Evolutionary conservation across 2,797 vertebrate genomes (phyloP), one percentile per base, ranked within the genome.

Genomic region (Phaenicophaeus curvirostris): DNA sequence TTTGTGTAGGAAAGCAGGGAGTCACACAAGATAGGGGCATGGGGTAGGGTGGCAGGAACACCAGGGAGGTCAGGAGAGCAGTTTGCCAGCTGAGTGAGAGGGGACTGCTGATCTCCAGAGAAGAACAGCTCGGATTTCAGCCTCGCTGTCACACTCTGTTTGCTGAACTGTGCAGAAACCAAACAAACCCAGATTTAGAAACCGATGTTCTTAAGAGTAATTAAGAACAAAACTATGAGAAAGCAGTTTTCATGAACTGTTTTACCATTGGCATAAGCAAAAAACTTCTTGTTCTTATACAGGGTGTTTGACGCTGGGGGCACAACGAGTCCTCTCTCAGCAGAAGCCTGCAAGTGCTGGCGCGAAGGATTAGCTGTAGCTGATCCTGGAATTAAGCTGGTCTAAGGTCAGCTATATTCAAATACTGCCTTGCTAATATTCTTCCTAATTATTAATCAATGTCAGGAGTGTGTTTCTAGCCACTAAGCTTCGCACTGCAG

Each of bases 241-340:
- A 76, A 83, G 61, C 82, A 53, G 57, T 15, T 72, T 53, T 62
- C 41, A 86, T 46, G 27, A 23, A 3, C 33, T 28, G n/a, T n/a
- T n/a, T n/a, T n/a, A 24, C 19, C 13, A 2, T 11, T 1, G 5
- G 30, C 11, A 2, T 2, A 41, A 77, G 28, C 0, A 4, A 27
- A 71, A 42, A 58, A 24, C 31, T n/a, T 25, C 39, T 57, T 11
- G 11, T 8, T 57, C 30, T 62, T 54, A 28, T 28, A 13, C 12
- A 7, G 35, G 11, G 13, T 5, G 9, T 10, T 0, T 10, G 35
- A 11, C 5, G 57, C 15, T 13, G 42, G 61, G 39, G 13, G 54
- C 42, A 66, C 24, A 24, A 15, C 21, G 0, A 65, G 63, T 44
- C 77, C 80, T 33, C 58, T 18, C 69, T 44, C 67, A 28, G 24